Evolutionary conservation across 2,888 invertebrate genomes (phyloP).

Genomic region (Augiades crinisus): DNA sequence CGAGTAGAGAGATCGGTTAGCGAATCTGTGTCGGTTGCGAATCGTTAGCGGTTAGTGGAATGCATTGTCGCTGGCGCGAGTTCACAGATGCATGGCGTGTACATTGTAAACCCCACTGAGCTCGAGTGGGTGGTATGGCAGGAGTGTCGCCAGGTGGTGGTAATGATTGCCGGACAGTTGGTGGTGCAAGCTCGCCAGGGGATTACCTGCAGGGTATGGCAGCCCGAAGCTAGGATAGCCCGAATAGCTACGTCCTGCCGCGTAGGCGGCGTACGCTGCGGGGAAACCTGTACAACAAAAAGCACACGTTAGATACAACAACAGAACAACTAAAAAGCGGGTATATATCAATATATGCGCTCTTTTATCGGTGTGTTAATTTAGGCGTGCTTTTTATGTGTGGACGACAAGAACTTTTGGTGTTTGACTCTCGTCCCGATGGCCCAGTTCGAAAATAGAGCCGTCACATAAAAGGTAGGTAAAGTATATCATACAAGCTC

Average conservation of each 20-base stretch:
- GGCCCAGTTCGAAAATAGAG: constrained; percentile 68
- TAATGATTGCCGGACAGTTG: constrained; percentile 83
- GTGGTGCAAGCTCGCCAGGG: constrained; percentile 90
- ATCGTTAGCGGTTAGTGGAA: constrained; percentile 72
- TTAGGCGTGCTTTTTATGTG: constrained; percentile 37
- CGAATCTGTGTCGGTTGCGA: constrained; percentile 56
- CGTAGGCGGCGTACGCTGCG: constrained; percentile 97
- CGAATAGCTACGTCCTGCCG: constrained; percentile 97
- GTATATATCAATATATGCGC: constrained; percentile 60
- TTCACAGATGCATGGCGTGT: constrained; percentile 91
- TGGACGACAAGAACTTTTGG: constrained; percentile 48
- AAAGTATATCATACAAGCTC: constrained; percentile 54
- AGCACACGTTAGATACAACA: constrained; percentile 45
- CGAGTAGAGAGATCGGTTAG: constrained; percentile 55
- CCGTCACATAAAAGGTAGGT: constrained; percentile 65
- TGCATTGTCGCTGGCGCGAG: constrained; percentile 78
- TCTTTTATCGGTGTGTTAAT: constrained; percentile 40
- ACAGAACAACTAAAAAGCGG: constrained; percentile 42
- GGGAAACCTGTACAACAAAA: constrained; percentile 90
- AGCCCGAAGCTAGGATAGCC: constrained; percentile 99
- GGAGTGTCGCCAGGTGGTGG: constrained; percentile 83
- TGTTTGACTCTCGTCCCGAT: constrained; percentile 56
- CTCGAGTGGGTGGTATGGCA: constrained; percentile 86
- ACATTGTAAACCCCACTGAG: constrained; percentile 85
- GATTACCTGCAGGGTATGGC: constrained; percentile 98